Percentiles rank a stretch among this genome's conserved stretches.
Conservation (phyloP, 2,888 invertebrate species). For the Plusia festucae region DNA sequence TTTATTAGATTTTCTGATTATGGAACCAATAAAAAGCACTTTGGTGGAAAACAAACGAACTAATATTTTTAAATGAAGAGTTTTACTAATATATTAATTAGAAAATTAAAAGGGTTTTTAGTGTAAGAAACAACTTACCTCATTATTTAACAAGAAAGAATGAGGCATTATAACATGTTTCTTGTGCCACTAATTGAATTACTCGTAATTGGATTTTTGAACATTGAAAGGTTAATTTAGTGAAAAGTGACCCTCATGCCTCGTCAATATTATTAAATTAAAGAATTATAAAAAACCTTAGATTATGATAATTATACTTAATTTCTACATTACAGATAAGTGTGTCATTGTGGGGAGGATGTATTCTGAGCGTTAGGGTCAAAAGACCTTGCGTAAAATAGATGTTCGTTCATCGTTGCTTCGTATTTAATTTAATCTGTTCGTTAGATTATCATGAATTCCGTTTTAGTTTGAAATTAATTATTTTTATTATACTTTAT, state of each 20-base stretch:
- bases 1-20: background rate
- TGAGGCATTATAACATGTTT: background rate
- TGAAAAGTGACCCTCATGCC: background rate
- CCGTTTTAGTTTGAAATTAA: no score
- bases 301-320: no score
- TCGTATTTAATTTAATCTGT: no score
- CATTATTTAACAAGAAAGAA: background rate
- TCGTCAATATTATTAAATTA: background rate
- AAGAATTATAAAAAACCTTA: background rate
- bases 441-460: no score
- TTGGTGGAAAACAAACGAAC: background rate
- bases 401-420: background rate
- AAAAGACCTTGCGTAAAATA: background rate
- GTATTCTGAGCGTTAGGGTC: background rate
- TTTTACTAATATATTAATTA: no score
- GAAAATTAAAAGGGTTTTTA: background rate
- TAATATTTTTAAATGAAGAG: background rate
- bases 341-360: slow-evolving; percentile 1
- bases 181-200: slow-evolving; percentile 3
- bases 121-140: background rate
- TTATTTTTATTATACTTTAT: no score
- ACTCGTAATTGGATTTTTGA: slow-evolving; percentile 5
- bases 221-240: background rate
- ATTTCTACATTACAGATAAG: background rate
- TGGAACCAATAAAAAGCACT: background rate